Percentiles rank a stretch among this genome's conserved stretches.
Conservation (phyloP, 2,797 vertebrate genomes). For the Tapirus indicus region DNA sequence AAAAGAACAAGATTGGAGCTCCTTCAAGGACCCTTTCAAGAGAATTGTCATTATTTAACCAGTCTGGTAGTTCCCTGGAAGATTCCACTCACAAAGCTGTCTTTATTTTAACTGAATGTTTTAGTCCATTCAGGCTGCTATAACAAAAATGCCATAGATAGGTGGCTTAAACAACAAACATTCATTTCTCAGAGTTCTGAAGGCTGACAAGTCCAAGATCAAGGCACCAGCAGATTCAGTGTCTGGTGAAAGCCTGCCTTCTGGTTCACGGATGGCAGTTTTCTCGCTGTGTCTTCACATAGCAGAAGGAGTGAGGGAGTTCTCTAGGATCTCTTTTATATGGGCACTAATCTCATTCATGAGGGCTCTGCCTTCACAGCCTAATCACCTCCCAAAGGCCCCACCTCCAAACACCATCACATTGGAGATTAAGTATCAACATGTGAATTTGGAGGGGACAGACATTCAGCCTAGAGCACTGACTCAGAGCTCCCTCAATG, state of each 20-base stretch:
- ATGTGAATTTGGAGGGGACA: background rate
- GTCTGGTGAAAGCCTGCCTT: background rate
- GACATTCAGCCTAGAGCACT: background rate
- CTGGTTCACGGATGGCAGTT: background rate
- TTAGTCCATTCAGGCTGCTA: background rate
- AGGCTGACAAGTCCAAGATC: background rate
- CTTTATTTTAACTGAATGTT: constrained; percentile 6
- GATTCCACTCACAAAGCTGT: background rate
- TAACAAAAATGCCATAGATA: background rate
- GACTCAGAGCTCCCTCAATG: background rate
- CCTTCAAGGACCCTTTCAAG: background rate
- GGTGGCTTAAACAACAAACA: background rate
- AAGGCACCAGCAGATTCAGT: background rate
- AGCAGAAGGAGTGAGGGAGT: background rate
- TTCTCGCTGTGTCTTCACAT: background rate
- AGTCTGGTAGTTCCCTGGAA: background rate
- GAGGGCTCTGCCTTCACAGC: background rate
- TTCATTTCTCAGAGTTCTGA: background rate
- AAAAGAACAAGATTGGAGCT: background rate
- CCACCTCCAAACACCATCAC: background rate
- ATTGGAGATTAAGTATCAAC: background rate
- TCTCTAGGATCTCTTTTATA: background rate
- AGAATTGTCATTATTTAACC: background rate
- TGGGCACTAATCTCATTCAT: background rate
- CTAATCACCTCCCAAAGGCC: background rate